A percentile compares a stretch with the other conserved stretches of the same genome.
Evolutionary conservation across 2,888 invertebrate species (phyloP).

Genomic region (Pteria penguin): DNA sequence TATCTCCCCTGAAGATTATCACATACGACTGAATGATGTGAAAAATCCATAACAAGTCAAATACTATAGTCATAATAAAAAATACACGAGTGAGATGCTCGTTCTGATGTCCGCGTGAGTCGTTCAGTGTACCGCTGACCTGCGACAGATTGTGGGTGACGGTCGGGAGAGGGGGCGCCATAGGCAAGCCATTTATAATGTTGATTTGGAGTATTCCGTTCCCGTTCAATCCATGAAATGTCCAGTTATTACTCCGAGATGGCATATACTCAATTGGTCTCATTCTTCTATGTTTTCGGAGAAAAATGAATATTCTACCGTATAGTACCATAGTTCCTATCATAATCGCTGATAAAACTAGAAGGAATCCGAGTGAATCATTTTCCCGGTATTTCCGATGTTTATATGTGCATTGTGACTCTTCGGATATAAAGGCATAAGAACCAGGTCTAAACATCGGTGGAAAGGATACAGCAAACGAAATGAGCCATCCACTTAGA

Average conservation of each 20-base stretch:
- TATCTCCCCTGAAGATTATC: constrained; percentile 61
- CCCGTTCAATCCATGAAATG: constrained; percentile 74
- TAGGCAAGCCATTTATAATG: constrained; percentile 71
- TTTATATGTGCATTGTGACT: constrained; percentile 73
- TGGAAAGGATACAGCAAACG: constrained; percentile 73
- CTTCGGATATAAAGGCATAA: constrained; percentile 69
- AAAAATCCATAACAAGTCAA: constrained; percentile 67
- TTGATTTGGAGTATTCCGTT: constrained; percentile 72
- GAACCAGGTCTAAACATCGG: constrained; percentile 74
- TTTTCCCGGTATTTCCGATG: constrained; percentile 72
- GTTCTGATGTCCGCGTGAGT: constrained; percentile 66
- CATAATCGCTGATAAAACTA: constrained; percentile 67
- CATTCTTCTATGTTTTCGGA: constrained; percentile 73
- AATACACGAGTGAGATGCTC: constrained; percentile 73
- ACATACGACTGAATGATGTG: constrained; percentile 68
- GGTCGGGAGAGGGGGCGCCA: constrained; percentile 57
- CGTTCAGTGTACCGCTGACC: constrained; percentile 65
- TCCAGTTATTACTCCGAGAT: constrained; percentile 74
- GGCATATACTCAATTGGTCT: constrained; percentile 69
- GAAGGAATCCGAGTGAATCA: constrained; percentile 72
- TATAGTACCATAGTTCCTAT: constrained; percentile 66
- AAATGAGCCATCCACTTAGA: constrained; percentile 68
- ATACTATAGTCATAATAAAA: constrained; percentile 65
- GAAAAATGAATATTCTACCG: constrained; percentile 68
- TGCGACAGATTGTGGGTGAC: constrained; percentile 58